Percentiles rank a stretch among this genome's conserved stretches.
These are phyloP conservation scores for Calyptommatus sinebrachiatus DNA, from an alignment of 2,113 vertebrate species.

Conservation along the genomic window DNA sequence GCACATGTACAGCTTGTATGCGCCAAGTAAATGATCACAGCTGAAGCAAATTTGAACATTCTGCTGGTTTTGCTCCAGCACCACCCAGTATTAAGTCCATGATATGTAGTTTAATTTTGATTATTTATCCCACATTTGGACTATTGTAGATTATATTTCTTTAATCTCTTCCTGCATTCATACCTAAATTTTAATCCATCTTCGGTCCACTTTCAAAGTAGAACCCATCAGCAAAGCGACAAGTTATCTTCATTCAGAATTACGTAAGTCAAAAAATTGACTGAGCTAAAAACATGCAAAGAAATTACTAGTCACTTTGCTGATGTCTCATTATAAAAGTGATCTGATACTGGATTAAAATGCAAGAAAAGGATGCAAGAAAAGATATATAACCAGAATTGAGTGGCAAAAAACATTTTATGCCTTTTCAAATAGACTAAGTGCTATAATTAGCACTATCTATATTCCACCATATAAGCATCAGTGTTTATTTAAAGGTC, in stretches of 20 bases:
- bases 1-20: background rate
- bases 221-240: too few species aligned
- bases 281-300: too few species aligned
- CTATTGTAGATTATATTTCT: background rate
- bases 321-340: too few species aligned
- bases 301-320: too few species aligned
- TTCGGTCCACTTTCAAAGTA: too few species aligned
- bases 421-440: background rate
- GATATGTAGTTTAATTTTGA: background rate
- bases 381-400: background rate
- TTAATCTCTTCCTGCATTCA: too few species aligned
- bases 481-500: background rate
- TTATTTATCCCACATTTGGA: background rate
- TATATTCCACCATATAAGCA: background rate
- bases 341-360: too few species aligned
- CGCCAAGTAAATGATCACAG: background rate
- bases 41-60: background rate
- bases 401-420: constrained; percentile 18
- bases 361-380: background rate
- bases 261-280: too few species aligned
- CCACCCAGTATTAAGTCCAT: background rate
- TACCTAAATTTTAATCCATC: too few species aligned
- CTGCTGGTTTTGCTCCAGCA: background rate
- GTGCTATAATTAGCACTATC: background rate
- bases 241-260: too few species aligned